phyloP scores from a whole-genome alignment of 2,113 vertebrate genomes.

The Alethe diademata region DNA sequence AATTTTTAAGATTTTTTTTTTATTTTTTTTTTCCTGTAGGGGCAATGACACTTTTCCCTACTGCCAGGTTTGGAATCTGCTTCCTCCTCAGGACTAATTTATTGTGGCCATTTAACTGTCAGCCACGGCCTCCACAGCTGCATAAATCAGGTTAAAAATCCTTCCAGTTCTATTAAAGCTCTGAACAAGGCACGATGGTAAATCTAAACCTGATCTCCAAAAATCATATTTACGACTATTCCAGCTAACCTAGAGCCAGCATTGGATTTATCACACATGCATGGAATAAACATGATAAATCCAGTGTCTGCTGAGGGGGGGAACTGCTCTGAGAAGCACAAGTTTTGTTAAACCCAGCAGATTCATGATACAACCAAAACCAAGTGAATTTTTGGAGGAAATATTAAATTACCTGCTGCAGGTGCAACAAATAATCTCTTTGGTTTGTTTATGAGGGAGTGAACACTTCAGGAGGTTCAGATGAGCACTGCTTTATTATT shows the following conservation, averaged over 20 bases:
- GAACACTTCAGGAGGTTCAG: neutral
- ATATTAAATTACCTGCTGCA: neutral
- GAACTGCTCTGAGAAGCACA: neutral
- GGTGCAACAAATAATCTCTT: neutral
- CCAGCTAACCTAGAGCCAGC: neutral
- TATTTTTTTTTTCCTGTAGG: neutral
- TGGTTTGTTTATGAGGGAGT: neutral
- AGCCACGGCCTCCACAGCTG: neutral
- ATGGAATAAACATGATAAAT: neutral
- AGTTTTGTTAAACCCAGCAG: neutral
- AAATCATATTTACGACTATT: neutral
- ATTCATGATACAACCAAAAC: neutral
- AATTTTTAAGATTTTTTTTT: neutral
- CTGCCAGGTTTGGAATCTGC: neutral
- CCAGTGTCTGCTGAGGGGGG: neutral
- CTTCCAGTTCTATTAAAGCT: neutral
- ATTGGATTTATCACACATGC: neutral
- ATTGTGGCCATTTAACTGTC: conserved; percentile 7
- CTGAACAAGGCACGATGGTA: neutral
- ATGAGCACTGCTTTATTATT: neutral
- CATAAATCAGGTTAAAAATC: neutral
- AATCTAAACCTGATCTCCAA: neutral
- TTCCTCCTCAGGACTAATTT: neutral
- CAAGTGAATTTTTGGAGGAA: neutral
- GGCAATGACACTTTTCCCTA: neutral